Conservation (phyloP, 2,113 vertebrate species). For the Gymnogyps californianus region DNA sequence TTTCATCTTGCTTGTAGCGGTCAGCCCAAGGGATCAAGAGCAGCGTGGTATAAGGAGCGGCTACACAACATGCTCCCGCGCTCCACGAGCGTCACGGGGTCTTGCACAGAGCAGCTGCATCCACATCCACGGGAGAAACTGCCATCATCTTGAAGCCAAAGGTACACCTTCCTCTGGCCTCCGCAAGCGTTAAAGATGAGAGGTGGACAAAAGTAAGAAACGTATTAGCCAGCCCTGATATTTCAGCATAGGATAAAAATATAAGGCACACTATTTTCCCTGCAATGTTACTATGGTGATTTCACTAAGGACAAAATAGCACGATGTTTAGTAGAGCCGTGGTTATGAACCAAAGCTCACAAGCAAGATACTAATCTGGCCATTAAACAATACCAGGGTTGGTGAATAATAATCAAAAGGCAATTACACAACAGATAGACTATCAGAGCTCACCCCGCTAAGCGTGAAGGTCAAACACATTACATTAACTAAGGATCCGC, state of each 20-base stretch:
- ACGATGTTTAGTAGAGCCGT: neutral
- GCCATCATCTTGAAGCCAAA: neutral
- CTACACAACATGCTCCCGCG: fast-evolving
- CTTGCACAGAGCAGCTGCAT: neutral
- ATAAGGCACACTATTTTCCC: neutral
- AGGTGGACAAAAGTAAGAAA: neutral
- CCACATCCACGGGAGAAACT: neutral
- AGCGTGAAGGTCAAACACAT: neutral
- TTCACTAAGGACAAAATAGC: neutral
- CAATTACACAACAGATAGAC: neutral
- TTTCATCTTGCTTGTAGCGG: fast-evolving
- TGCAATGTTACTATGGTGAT: conserved; percentile 20
- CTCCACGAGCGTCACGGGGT: fast-evolving
- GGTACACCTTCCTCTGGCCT: neutral
- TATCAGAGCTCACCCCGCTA: neutral
- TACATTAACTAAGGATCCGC: neutral
- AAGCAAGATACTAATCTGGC: neutral
- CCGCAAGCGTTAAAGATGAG: neutral
- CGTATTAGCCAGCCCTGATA: neutral
- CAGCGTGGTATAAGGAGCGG: fast-evolving
- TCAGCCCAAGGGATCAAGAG: neutral
- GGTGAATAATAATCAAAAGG: conserved; percentile 10
- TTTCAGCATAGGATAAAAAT: neutral
- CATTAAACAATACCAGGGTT: neutral
- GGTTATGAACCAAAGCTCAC: neutral